Conservation (phyloP, 2,113 vertebrate genomes). For the Cololabis saira region DNA sequence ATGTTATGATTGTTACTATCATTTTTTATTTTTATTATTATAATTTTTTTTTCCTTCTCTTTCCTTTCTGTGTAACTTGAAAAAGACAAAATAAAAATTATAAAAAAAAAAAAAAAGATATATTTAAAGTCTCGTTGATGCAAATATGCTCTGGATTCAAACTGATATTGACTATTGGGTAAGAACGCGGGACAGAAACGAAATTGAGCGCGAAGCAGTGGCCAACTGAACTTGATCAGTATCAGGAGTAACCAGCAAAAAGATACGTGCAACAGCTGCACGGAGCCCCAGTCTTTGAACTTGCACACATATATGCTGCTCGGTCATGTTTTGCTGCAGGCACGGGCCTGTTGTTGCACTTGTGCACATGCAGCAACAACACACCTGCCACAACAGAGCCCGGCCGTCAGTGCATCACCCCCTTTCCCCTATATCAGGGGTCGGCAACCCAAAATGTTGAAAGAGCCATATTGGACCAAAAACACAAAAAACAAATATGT, state of each 20-base stretch:
- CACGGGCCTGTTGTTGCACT: constrained; percentile 49
- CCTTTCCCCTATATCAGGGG: constrained; percentile 54
- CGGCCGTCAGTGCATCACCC: constrained; percentile 66
- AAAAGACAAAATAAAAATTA: no score
- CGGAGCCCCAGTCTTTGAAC: constrained; percentile 34
- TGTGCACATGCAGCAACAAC: constrained; percentile 50
- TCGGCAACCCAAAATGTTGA: no score
- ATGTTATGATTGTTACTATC: no score
- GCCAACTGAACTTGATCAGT: constrained; percentile 12
- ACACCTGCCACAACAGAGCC: constrained; percentile 71
- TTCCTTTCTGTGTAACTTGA: no score
- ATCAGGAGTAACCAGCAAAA: constrained; percentile 35
- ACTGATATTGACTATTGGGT: background rate
- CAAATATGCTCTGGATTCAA: constrained; percentile 10
- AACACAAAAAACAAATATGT: no score
- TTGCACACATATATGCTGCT: constrained; percentile 32
- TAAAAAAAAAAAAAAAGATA: no score
- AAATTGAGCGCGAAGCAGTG: background rate
- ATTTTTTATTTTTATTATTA: no score
- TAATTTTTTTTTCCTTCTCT: no score
- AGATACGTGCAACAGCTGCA: constrained; percentile 68
- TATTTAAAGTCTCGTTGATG: no score
- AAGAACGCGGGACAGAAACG: background rate
- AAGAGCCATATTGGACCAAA: no score
- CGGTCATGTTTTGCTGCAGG: constrained; percentile 43